Base-by-base conservation (phyloP, 1,140 invertebrate genomes). In the Trachelipus rathkii region DNA sequence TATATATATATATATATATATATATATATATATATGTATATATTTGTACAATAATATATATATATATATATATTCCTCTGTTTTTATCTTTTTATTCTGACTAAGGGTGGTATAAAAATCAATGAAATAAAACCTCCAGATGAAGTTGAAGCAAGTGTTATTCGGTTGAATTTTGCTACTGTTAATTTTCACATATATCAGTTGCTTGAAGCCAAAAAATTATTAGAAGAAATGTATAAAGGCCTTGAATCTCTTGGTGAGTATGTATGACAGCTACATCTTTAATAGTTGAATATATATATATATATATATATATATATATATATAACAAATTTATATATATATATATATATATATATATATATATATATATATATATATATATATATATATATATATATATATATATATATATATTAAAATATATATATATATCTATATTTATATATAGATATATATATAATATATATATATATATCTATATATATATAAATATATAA, bases 191-290 rank as follows among this genome's bases (percentile, higher is more conserved):
- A 78, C 71, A 66, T 78, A 23, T 74, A 78, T 46, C 77, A 78
- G 77, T 75, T 73, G 44, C 71, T 71, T 10, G 72, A 71, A 10
- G 71, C 77, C 19, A 66, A 75, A 9, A 44, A 70, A 43, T 60
- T 78, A 4, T 71, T 78, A 44, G 77, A 78, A 44, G 73, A 75
- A 50, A 78, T 81, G 74, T 81, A 78, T 69, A 78, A 67, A n/a
- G 77, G 77, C 19, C 69, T 81, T 23, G 79, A 81, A 60, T 81
- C 79, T 0, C 72, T 81, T 43, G 79, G 79, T 81, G 50, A 67
- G 77, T 72, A 11, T 43, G 46, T 11, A 21, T 24, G 6, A 33
- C 2, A 33, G 33, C 6, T 1, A 3, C 33, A 33, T 33, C 33
- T 33, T 33, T 33, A 1, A 33, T 33, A 33, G 33, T 33, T 33